Percentiles rank a stretch among this genome's conserved stretches.
Conservation (phyloP, 2,113 vertebrate species). For the Sceloporus undulatus region DNA sequence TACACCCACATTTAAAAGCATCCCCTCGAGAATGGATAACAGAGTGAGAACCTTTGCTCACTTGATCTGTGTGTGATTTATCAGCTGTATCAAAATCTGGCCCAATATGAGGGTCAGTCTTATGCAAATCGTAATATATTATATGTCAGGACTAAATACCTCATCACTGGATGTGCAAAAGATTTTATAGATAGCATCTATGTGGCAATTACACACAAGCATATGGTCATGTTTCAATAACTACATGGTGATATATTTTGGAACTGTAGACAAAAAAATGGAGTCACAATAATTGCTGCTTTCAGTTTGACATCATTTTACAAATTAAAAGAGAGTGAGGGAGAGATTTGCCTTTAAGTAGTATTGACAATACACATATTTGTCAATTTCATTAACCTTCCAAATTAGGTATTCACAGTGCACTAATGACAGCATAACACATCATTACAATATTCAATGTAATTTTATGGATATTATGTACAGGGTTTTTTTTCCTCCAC, state of each 20-base stretch:
- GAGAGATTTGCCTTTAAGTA: conserved; percentile 72
- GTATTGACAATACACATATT: conserved; percentile 69
- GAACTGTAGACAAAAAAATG: conserved; percentile 57
- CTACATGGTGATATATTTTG: conserved; percentile 51
- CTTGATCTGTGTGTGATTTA: conserved; percentile 20
- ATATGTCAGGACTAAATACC: conserved; percentile 46
- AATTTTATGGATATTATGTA: conserved; percentile 75
- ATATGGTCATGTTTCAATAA: conserved; percentile 68
- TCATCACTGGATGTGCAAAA: conserved; percentile 55
- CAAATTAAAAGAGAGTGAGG: conserved; percentile 65
- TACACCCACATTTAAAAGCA: conserved; percentile 53
- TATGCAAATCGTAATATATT: conserved; percentile 47
- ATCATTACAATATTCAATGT: conserved; percentile 74
- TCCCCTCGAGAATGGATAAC: conserved; percentile 62
- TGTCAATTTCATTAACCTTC: conserved; percentile 80
- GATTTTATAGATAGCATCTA: conserved; percentile 57
- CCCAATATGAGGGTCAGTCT: conserved; percentile 18
- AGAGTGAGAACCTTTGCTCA: conserved; percentile 37
- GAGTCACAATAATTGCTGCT: conserved; percentile 64
- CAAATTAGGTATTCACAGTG: conserved; percentile 74
- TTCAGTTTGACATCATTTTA: conserved; percentile 67
- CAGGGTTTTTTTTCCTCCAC: conserved; percentile 65
- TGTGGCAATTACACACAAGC: conserved; percentile 59
- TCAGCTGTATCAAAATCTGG: background rate
- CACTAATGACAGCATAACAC: conserved; percentile 74